Evolutionary conservation across 30 jellyfish, hydroid and myxozoan species (phyloP), one percentile per base, ranked within the genome.

Genomic region (Turritopsis dohrnii): DNA sequence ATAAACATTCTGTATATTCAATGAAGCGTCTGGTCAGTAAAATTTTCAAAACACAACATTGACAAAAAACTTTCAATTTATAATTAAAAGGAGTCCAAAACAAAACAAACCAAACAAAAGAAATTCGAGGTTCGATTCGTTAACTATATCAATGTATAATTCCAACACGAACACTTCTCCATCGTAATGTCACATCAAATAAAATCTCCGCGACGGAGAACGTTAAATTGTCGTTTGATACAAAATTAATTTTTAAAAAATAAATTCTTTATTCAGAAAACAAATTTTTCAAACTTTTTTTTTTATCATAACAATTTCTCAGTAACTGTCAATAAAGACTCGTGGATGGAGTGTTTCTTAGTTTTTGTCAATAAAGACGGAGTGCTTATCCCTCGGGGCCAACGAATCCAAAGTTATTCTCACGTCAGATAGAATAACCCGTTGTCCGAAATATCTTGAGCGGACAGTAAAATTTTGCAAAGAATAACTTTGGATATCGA

Each of bases 201-300:
- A 41, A 41, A 41, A 41, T 41, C 60, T 41, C 13, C 60, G 13
- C 60, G 13, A 41, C 13, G 60, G 60, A 41, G 60, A 41, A 41
- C 60, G 60, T 41, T 41, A 41, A 41, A 41, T 41, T 41, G 60
- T n/a, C n/a, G n/a, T 41, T 41, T 41, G 60, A 69, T 69, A 69
- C 77, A 69, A 69, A 69, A 69, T 69, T 69, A 69, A 69, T n/a
- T 69, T 69, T 69, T n/a, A 69, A 69, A 69, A 69, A 69, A n/a
- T n/a, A 69, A 69, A n/a, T 69, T 27, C 30, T 69, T 69, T 69
- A 69, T 69, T 69, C 77, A 27, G 77, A 69, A 69, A 69, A 69
- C 77, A 69, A 69, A 69, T 69, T 27, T n/a, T 7, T 69, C 77
- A 69, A 69, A 69, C 77, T n/a, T n/a, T 27, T 69, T n/a, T 41